Evolutionary conservation across 2,113 vertebrate species (phyloP).

Genomic region (Xiphophorus couchianus): DNA sequence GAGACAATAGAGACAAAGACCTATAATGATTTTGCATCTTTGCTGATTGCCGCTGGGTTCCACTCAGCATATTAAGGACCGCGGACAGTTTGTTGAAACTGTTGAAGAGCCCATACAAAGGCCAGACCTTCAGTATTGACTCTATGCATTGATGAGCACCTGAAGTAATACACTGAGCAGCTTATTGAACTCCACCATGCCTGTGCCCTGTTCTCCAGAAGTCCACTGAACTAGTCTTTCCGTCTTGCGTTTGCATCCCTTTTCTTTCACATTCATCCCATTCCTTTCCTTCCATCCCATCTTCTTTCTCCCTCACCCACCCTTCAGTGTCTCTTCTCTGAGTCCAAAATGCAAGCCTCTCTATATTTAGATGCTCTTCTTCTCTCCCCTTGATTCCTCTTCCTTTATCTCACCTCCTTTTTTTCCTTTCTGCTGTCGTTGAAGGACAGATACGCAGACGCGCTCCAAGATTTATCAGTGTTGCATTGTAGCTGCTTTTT

Average conservation of each 20-base stretch:
- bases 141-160: slow-evolving; percentile 35
- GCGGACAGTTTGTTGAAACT: slow-evolving; percentile 7
- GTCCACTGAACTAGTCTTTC: slow-evolving; percentile 34
- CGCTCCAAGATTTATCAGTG: slow-evolving; percentile 63
- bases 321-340: slow-evolving; percentile 71
- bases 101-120: slow-evolving; percentile 13
- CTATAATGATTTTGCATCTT: slow-evolving; percentile 31
- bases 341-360: slow-evolving; percentile 67
- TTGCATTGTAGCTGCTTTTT: slow-evolving; percentile 65
- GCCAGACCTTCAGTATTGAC: slow-evolving; percentile 22
- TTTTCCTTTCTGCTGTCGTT: slow-evolving; percentile 50
- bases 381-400: slow-evolving; percentile 72
- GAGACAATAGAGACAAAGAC: slow-evolving; percentile 34
- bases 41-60: slow-evolving; percentile 14
- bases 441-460: slow-evolving; percentile 71
- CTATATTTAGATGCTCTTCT: slow-evolving; percentile 78
- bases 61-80: slow-evolving; percentile 9
- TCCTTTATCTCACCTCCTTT: slow-evolving; percentile 71
- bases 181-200: slow-evolving; percentile 34
- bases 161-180: slow-evolving; percentile 31
- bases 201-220: slow-evolving; percentile 26
- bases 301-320: slow-evolving; percentile 33
- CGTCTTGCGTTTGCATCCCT: slow-evolving; percentile 22
- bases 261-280: slow-evolving; percentile 28
- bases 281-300: slow-evolving; percentile 17